Base-by-base conservation (phyloP, 2,888 invertebrate genomes). In the Melikaiella ostensackeni region DNA sequence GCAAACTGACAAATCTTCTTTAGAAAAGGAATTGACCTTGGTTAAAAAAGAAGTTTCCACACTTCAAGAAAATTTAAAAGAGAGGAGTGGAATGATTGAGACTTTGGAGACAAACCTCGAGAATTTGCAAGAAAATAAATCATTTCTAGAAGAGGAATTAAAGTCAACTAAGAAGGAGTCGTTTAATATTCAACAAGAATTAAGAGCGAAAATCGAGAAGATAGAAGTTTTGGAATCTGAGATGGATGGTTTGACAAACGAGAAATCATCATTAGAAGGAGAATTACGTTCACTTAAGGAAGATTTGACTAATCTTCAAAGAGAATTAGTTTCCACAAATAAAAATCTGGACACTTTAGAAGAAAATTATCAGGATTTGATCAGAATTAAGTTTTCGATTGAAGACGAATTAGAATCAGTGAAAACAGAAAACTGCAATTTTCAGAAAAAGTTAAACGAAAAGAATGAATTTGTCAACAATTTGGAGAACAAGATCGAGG, bases 401-500 rank as follows among this genome's bases (percentile, higher is more conserved):
- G 75, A 64, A 24, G 46, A 70, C 2, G 70, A 66, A 21, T 42
- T 66, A 33, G 42, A 62, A n/a, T 42, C 27, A 6, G 13, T 50
- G 5, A 75, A 62, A n/a, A 42, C 4, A 21, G 27, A 21, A 42
- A 35, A 8, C 7, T 46, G 35, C 7, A 16, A n/a, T 19, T 24
- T 42, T 27, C 24, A 66, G 19, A 24, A 33, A n/a, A 33, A 70
- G 55, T 42, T 30, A 8, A 70, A n/a, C 5, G 5, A 50, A 27
- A 63, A 35, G 16, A 46, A 74, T 46, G 64, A 73, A 24, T 27
- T 80, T 8, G n/a, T 77, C 9, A 30, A 21, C 16, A 42, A 63
- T 78, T 76, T 78, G 33, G 19, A 24, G 0, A 33, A 75, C 16
- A 33, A 75, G 1, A 64, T 59, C 9, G 70, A 79, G 19, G 27